phyloP scores from a whole-genome alignment of 2,797 vertebrate genomes.

The Tamandua tetradactyla region DNA sequence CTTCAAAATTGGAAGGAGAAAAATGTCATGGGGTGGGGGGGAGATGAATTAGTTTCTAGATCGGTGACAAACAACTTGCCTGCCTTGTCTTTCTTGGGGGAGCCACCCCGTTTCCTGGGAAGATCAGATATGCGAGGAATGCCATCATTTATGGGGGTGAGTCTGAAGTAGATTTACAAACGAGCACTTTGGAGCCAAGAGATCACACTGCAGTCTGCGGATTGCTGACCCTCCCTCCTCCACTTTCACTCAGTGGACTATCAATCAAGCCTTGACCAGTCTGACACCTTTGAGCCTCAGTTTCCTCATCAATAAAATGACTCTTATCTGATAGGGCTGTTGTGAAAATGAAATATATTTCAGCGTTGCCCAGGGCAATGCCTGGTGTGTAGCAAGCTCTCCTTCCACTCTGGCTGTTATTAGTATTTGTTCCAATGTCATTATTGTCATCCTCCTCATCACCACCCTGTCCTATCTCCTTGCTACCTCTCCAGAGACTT shows the following conservation, averaged over 20 bases:
- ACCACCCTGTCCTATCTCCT: not conserved
- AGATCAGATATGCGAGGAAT: conserved; percentile 38
- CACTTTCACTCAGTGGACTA: not conserved
- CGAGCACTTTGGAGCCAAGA: not conserved
- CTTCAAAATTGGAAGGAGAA: not conserved
- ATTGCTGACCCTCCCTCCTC: not conserved
- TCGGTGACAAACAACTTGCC: not conserved
- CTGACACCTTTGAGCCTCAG: not conserved
- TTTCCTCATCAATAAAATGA: not conserved
- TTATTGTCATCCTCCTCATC: not conserved
- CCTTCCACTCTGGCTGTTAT: not conserved
- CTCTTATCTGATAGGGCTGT: not conserved
- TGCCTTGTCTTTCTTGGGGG: not conserved
- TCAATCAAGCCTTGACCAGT: not conserved
- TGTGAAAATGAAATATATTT: not conserved
- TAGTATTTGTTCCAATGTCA: not conserved
- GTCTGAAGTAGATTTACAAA: not conserved
- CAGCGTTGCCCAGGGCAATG: not conserved
- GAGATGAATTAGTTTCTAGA: not conserved
- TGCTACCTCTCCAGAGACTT: not conserved
- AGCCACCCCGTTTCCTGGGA: not conserved
- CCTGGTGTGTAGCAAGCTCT: not conserved
- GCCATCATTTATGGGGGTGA: not conserved
- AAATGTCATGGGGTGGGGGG: not conserved
- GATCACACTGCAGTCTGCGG: not conserved